phyloP scores from a whole-genome alignment of 2,797 vertebrate genomes.

The Dipus sagitta region DNA sequence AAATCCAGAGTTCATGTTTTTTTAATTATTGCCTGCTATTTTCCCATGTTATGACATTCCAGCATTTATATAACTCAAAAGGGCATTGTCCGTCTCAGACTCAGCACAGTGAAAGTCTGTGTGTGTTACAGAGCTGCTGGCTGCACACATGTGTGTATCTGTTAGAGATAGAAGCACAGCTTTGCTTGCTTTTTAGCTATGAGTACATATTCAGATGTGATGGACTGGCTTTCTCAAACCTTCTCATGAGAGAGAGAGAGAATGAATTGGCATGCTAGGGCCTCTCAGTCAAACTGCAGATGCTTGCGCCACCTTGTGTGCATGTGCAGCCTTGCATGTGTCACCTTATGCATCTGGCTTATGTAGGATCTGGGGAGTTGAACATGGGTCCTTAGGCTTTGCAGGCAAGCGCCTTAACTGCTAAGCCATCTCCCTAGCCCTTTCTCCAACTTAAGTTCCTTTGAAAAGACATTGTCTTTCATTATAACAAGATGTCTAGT shows the following conservation, averaged over 20 bases:
- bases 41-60: neutral
- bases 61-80: neutral
- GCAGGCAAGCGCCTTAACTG: too few relatives aligned
- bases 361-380: too few relatives aligned
- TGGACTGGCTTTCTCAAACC: neutral
- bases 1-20: neutral
- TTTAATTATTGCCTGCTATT: neutral
- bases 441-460: neutral
- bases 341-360: too few relatives aligned
- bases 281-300: too few relatives aligned
- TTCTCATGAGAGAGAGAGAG: too few relatives aligned
- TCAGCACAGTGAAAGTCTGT: neutral
- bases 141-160: neutral
- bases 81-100: neutral
- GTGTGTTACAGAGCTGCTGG: neutral
- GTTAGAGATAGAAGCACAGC: neutral
- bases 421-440: too few relatives aligned
- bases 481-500: neutral
- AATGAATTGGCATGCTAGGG: too few relatives aligned
- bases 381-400: too few relatives aligned
- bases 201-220: neutral
- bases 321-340: too few relatives aligned
- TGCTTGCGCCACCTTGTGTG: too few relatives aligned
- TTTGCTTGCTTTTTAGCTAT: conserved; percentile 13
- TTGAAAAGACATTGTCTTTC: neutral